Conservation (phyloP, 1,140 invertebrate genomes). For the Pseudoatta argentina region DNA sequence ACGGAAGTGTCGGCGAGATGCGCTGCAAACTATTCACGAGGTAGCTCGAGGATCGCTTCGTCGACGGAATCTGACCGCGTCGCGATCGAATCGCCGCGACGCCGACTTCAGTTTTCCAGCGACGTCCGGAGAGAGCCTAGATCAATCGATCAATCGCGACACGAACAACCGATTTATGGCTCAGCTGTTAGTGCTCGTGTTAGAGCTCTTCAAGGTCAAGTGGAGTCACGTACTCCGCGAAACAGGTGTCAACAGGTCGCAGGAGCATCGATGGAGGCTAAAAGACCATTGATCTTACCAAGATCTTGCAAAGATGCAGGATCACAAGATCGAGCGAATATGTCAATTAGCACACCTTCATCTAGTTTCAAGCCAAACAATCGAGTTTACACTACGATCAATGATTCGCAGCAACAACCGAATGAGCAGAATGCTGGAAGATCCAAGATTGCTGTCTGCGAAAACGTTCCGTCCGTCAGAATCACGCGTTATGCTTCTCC, state of each 20-base stretch:
- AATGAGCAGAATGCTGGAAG: constrained; percentile 66
- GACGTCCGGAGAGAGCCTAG: constrained; percentile 32
- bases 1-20: constrained; percentile 57
- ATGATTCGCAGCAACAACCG: constrained; percentile 55
- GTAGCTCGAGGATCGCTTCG: constrained; percentile 28
- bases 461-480: constrained; percentile 31
- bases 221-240: constrained; percentile 52
- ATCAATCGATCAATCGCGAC: constrained; percentile 46
- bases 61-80: not conserved
- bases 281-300: constrained; percentile 48
- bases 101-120: constrained; percentile 37
- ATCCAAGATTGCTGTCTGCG: constrained; percentile 29
- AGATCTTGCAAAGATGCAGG: constrained; percentile 18
- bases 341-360: constrained; percentile 19
- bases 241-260: constrained; percentile 47
- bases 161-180: constrained; percentile 59
- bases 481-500: constrained; percentile 70
- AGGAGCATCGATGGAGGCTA: constrained; percentile 35
- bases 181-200: constrained; percentile 65
- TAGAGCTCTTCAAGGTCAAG: constrained; percentile 65
- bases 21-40: constrained; percentile 51
- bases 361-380: constrained; percentile 77
- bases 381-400: constrained; percentile 54
- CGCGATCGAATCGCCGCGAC: constrained; percentile 41
- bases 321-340: not conserved